Percentiles rank a stretch among this genome's conserved stretches.
phyloP scores from a whole-genome alignment of 1,140 invertebrate species.

The Psix sp. region DNA sequence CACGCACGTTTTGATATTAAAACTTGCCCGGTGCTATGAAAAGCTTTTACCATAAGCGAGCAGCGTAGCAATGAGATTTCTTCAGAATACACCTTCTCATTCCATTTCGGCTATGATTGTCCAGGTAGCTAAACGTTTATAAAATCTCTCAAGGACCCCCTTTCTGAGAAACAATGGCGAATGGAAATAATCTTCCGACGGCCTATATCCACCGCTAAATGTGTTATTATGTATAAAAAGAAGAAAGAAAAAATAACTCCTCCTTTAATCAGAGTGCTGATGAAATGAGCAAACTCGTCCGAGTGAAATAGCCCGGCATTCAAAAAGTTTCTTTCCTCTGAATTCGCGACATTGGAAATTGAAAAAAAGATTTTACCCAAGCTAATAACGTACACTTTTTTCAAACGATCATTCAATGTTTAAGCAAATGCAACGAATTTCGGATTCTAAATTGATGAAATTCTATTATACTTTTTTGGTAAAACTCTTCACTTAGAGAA shows the following conservation, averaged over 20 bases:
- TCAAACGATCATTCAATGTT: no score
- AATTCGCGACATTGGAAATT: no score
- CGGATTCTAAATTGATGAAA: no score
- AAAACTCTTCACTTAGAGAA: no score
- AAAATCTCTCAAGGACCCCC: conserved; percentile 21
- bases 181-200: conserved; percentile 17
- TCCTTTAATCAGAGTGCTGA: no score
- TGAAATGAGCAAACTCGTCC: conserved; percentile 4
- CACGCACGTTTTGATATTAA: conserved; percentile 52
- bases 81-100: conserved; percentile 14
- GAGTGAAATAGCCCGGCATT: no score
- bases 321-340: no score
- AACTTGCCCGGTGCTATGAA: conserved; percentile 25
- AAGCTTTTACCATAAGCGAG: conserved; percentile 40
- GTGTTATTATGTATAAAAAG: conserved; percentile 8
- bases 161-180: conserved; percentile 17
- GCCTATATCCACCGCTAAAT: conserved; percentile 23
- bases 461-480: no score
- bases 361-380: no score
- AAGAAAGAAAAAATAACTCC: neutral
- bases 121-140: conserved; percentile 36
- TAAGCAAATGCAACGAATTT: no score
- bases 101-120: conserved; percentile 41
- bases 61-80: conserved; percentile 38
- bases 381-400: no score